Percentiles rank a stretch among this genome's conserved stretches.
Conservation (phyloP, 2,888 invertebrate species). For the Ophonus ardosiacus region DNA sequence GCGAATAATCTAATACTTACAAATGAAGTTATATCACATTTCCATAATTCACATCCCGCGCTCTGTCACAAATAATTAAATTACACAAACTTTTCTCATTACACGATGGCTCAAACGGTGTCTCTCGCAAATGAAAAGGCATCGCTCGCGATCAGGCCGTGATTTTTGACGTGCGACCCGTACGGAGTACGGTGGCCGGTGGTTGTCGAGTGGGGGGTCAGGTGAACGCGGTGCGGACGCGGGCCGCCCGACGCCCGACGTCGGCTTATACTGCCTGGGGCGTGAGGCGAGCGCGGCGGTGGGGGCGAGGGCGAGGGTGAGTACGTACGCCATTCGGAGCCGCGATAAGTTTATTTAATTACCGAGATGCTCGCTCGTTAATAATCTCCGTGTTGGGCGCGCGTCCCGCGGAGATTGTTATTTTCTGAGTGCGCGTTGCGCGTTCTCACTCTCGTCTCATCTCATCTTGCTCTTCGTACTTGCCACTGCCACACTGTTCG, state of each 20-base stretch:
- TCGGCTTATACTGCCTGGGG: conserved; percentile 43
- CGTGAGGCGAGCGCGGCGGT: neutral
- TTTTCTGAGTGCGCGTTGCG: conserved; percentile 57
- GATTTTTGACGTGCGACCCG: conserved; percentile 59
- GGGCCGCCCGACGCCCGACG: neutral
- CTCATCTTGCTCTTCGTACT: conserved; percentile 6
- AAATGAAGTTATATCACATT: conserved; percentile 71
- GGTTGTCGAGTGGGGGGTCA: conserved; percentile 3
- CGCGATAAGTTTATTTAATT: conserved; percentile 61
- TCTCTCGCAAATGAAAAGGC: conserved; percentile 65
- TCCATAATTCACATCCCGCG: conserved; percentile 71
- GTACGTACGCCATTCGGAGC: conserved; percentile 57
- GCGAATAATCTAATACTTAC: conserved; percentile 70
- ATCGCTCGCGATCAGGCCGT: conserved; percentile 59
- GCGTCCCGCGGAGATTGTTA: conserved; percentile 62
- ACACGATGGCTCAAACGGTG: conserved; percentile 71
- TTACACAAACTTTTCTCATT: conserved; percentile 71
- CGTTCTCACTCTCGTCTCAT: conserved; percentile 21
- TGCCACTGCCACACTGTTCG: neutral
- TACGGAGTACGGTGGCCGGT: conserved; percentile 20
- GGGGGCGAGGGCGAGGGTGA: conserved; percentile 3
- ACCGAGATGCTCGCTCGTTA: conserved; percentile 62
- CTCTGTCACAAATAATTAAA: conserved; percentile 71
- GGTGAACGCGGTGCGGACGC: conserved; percentile 13
- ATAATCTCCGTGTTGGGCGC: conserved; percentile 60